Base-by-base conservation (phyloP, 2,113 vertebrate species). In the Corythaixoides concolor region DNA sequence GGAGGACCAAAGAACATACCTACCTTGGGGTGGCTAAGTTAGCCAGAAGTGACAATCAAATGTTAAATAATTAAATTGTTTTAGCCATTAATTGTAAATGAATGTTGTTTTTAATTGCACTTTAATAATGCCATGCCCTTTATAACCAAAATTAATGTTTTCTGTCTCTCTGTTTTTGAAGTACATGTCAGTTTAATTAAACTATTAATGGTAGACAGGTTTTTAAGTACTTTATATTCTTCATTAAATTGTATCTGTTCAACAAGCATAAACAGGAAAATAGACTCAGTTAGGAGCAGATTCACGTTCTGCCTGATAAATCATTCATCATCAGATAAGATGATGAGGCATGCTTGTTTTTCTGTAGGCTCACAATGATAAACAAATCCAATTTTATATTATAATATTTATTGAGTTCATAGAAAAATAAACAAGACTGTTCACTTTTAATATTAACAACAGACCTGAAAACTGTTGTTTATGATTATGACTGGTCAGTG, bases 101-200 rank as follows among this genome's bases (percentile, higher is more conserved):
- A 98, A 97, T 95, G 97, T 96, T 98, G 97, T 89, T 98, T 98
- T 98, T 98, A 98, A 98, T 98, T 98, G 97, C 96, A 96, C 95
- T 98, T 98, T 98, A 98, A 98, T 98, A 98, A 98, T 98, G 98
- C 94, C 97, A 97, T 98, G 98, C 97, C 98, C 98, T 98, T 98
- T 98, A 96, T 97, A 98, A 97, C 97, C 95, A 97, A 98, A 98
- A 97, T 97, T 93, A 98, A 98, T 98, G 98, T 97, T 98, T 98
- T 98, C 97, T 97, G 84, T 98, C 88, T 28, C 97, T 97, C 96
- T 97, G 93, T 95, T 97, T 98, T 97, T 98, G 98, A 98, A 98
- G 98, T 97, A 97, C 97, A 97, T 95, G 96, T 97, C 98, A 97
- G 91, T 98, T 98, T 98, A 98, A 98, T 98, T 98, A 98, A 98